phyloP scores from a whole-genome alignment of 2,888 invertebrate genomes.

The Hypsopygia costalis region DNA sequence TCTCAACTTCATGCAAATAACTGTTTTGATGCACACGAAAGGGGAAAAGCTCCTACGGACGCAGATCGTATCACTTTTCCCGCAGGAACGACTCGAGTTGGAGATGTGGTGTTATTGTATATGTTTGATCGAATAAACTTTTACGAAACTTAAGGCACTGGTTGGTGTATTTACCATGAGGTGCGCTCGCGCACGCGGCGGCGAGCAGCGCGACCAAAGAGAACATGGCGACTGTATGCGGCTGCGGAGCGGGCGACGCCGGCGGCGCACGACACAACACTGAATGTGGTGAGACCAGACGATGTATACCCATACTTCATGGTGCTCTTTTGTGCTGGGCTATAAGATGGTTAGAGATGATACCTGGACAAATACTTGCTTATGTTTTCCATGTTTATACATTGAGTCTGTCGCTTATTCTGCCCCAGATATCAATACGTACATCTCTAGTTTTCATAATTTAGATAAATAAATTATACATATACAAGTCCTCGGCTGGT shows the following conservation, averaged over 20 bases:
- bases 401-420: too few species aligned
- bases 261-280: slow-evolving; percentile 29
- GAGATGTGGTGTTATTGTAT: too few species aligned
- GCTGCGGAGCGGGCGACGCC: slow-evolving; percentile 18
- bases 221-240: slow-evolving; percentile 28
- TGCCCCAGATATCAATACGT: too few species aligned
- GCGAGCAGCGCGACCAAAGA: slow-evolving; percentile 29
- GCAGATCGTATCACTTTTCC: too few species aligned
- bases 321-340: neutral
- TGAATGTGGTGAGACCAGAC: slow-evolving; percentile 16
- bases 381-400: too few species aligned
- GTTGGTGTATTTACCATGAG: slow-evolving; percentile 16
- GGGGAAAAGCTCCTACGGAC: too few species aligned
- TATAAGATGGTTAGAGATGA: neutral
- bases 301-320: neutral
- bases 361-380: neutral
- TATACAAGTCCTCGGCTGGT: too few species aligned
- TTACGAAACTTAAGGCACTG: neutral
- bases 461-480: too few species aligned
- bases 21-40: neutral
- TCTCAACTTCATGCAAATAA: neutral
- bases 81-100: too few species aligned
- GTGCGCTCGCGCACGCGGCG: slow-evolving; percentile 33
- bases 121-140: too few species aligned
- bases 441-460: too few species aligned